Percentiles rank a stretch among this genome's conserved stretches.
These are phyloP conservation scores for Sminthurides aquaticus DNA, from an alignment of 2,888 invertebrate species.

Conservation along the genomic window DNA sequence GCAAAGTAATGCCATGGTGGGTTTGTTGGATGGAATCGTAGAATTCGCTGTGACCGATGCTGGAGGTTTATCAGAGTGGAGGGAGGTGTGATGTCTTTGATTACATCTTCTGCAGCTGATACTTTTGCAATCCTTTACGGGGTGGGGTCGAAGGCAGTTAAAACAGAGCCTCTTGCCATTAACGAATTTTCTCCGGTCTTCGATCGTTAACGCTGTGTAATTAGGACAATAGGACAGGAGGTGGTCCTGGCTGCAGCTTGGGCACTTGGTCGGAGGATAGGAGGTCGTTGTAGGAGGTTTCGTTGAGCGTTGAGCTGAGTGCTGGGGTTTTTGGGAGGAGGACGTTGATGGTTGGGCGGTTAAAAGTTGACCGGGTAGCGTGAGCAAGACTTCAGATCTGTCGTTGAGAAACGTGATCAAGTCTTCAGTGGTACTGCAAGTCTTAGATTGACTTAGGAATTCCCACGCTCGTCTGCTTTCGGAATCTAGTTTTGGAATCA, in stretches of 20 bases:
- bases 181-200: not conserved
- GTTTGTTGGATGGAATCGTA: not conserved
- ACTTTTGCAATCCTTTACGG: not conserved
- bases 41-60: not conserved
- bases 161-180: not conserved
- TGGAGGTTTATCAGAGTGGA: constrained; percentile 1
- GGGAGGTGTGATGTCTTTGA: constrained; percentile 7
- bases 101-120: constrained; percentile 9
- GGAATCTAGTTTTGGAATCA: not conserved
- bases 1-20: not conserved
- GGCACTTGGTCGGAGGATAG: not conserved
- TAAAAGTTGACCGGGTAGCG: not conserved
- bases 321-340: not conserved
- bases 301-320: not conserved
- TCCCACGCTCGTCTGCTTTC: constrained; percentile 5
- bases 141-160: constrained; percentile 11
- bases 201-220: not conserved
- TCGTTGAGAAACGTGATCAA: constrained; percentile 1
- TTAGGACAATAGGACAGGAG: not conserved
- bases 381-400: not conserved
- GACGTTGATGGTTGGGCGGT: not conserved
- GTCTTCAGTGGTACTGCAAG: not conserved
- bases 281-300: not conserved
- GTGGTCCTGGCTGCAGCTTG: not conserved
- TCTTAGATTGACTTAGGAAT: not conserved